Evolutionary conservation across 2,797 vertebrate genomes (phyloP).

Genomic region (Melanotaenia nigrans): DNA sequence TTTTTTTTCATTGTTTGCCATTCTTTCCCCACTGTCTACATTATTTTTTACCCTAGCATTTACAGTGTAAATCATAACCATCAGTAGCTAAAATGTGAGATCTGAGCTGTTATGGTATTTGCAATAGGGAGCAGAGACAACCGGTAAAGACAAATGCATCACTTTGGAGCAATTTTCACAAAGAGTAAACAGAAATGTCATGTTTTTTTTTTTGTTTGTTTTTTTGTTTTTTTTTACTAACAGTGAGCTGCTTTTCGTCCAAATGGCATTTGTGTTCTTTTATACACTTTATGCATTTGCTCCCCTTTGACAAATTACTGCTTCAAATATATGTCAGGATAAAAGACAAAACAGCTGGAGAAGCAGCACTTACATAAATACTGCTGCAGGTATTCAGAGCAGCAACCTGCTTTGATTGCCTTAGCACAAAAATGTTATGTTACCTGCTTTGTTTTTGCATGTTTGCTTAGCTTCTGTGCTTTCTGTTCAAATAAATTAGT

Average conservation of each 20-base stretch:
- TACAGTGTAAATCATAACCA: slow-evolving; percentile 45
- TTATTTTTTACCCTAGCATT: slow-evolving; percentile 38
- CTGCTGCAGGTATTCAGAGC: slow-evolving; percentile 46
- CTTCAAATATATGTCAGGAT: slow-evolving; percentile 55
- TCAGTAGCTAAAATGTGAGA: slow-evolving; percentile 35
- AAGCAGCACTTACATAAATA: slow-evolving; percentile 32
- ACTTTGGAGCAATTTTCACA: slow-evolving; percentile 50
- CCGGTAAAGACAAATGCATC: slow-evolving; percentile 47
- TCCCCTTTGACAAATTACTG: slow-evolving; percentile 45
- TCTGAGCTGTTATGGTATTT: slow-evolving; percentile 50
- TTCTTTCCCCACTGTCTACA: slow-evolving; percentile 42
- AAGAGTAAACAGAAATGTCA: slow-evolving; percentile 43
- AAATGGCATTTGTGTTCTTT: slow-evolving; percentile 47
- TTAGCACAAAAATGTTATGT: slow-evolving; percentile 42
- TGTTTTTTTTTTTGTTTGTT: slow-evolving; percentile 3
- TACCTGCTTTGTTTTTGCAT: slow-evolving; percentile 40
- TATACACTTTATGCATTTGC: slow-evolving; percentile 15
- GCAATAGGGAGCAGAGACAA: slow-evolving; percentile 32
- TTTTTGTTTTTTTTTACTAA: slow-evolving; percentile 8
- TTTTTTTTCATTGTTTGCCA: slow-evolving; percentile 48
- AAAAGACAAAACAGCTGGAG: slow-evolving; percentile 36
- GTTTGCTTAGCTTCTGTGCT: slow-evolving; percentile 54
- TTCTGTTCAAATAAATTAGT: slow-evolving; percentile 57
- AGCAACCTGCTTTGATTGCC: slow-evolving; percentile 56
- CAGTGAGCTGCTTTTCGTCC: slow-evolving; percentile 34